These are phyloP conservation scores for Aplocera efformata DNA, from an alignment of 2,888 invertebrate species.

Conservation along the genomic window DNA sequence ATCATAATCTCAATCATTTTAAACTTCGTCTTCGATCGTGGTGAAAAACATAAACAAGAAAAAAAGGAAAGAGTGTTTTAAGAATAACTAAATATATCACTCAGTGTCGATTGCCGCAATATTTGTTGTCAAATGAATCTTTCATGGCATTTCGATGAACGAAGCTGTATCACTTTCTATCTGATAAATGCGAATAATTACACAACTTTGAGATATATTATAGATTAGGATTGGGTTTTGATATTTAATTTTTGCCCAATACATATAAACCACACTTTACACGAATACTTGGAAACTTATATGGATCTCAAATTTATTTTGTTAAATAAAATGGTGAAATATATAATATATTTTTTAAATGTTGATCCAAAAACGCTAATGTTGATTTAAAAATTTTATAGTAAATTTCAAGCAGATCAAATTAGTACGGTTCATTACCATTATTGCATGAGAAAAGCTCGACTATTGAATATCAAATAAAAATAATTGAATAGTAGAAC, in stretches of 20 bases:
- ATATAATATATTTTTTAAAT: no score
- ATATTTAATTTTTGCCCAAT: conserved; percentile 38
- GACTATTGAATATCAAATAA: conserved; percentile 35
- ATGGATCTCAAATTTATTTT: no score
- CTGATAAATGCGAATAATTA: conserved; percentile 60
- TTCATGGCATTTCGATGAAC: conserved; percentile 41
- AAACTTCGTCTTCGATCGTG: no score
- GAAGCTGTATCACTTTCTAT: conserved; percentile 63
- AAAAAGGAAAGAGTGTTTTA: no score
- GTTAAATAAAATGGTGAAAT: no score
- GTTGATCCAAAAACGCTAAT: no score
- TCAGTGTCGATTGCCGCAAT: conserved; percentile 30
- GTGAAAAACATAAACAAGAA: no score
- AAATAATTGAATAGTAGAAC: conserved; percentile 34
- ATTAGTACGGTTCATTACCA: conserved; percentile 28
- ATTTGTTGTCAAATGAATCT: conserved; percentile 45
- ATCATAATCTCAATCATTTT: no score
- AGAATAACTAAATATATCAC: no score
- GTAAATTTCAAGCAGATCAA: conserved; percentile 18
- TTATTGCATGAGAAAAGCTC: conserved; percentile 26
- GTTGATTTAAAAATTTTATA: no score
- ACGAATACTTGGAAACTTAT: no score
- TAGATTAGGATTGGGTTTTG: conserved; percentile 47
- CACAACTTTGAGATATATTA: conserved; percentile 49
- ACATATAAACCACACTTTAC: conserved; percentile 35